Conservation (phyloP, 2,888 invertebrate genomes). For the Esperia sulphurella region DNA sequence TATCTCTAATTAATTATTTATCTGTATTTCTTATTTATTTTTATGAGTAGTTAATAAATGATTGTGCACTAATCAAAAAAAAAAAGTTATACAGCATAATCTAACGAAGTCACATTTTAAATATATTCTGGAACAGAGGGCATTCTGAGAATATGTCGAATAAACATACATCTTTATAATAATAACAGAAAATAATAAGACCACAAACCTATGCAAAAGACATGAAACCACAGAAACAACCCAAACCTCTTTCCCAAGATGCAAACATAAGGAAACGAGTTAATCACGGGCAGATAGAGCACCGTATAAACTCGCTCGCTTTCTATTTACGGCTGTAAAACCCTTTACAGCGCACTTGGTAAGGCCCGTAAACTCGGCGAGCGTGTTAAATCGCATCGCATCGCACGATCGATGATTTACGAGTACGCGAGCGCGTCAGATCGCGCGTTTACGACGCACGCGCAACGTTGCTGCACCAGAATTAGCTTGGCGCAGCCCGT, state of each 20-base stretch:
- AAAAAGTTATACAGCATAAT: no score
- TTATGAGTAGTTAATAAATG: no score
- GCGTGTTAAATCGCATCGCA: conserved; percentile 52
- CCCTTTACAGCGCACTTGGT: conserved; percentile 53
- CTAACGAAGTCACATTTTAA: no score
- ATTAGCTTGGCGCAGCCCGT: conserved; percentile 46
- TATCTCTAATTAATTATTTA: no score
- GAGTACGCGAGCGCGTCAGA: conserved; percentile 51
- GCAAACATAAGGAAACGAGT: conserved; percentile 21
- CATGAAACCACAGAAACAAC: no score
- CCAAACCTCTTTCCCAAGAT: neutral
- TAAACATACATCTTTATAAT: no score
- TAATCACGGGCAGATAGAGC: conserved; percentile 20
- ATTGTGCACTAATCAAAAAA: no score
- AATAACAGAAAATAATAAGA: no score
- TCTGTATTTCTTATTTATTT: no score
- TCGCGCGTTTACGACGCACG: conserved; percentile 28
- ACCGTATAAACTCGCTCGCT: conserved; percentile 6
- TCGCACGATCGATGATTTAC: conserved; percentile 66
- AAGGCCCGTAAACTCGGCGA: conserved; percentile 48
- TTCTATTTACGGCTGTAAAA: conserved; percentile 35
- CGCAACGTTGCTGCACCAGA: conserved; percentile 34
- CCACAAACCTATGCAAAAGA: no score
- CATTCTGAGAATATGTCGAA: no score
- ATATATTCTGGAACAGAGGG: no score